These are phyloP conservation scores for Ammodytes marinus DNA, from an alignment of 2,113 vertebrate genomes.

Conservation along the genomic window DNA sequence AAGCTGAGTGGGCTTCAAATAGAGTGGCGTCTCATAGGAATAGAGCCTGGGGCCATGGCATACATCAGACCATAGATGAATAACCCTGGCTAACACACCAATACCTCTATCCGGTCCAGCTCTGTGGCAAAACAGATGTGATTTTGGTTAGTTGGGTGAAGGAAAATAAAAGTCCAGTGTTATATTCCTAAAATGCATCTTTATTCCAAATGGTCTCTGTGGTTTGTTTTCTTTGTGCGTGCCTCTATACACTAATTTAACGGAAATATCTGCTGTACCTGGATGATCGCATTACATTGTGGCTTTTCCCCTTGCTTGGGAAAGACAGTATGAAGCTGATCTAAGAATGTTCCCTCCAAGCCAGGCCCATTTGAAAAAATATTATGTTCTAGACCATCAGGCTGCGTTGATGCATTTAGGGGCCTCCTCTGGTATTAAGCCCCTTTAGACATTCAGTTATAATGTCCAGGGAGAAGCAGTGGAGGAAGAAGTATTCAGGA, in stretches of 20 bases:
- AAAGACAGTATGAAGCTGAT: conserved; percentile 43
- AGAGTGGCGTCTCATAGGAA: conserved; percentile 60
- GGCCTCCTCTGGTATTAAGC: conserved; percentile 68
- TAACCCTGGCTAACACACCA: conserved; percentile 48
- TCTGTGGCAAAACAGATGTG: conserved; percentile 7
- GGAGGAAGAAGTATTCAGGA: no score
- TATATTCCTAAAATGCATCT: background rate
- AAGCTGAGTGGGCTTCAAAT: conserved; percentile 64
- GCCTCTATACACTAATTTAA: conserved; percentile 32
- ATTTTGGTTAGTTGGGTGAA: conserved; percentile 6
- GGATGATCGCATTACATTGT: conserved; percentile 74
- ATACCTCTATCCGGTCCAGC: conserved; percentile 28
- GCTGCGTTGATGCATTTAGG: conserved; percentile 70
- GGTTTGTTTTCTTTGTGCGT: conserved; percentile 8
- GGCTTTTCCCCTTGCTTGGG: conserved; percentile 50
- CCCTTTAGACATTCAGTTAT: conserved; percentile 42
- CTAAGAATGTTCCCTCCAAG: conserved; percentile 46
- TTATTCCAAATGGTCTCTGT: background rate
- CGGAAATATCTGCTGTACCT: conserved; percentile 38
- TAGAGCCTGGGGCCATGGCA: conserved; percentile 46
- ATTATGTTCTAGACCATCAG: conserved; percentile 71
- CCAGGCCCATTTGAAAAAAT: conserved; percentile 56
- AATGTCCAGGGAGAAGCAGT: no score
- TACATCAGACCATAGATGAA: conserved; percentile 61
- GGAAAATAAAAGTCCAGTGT: background rate